phyloP scores from a whole-genome alignment of 2,797 vertebrate genomes.

The Linurgus olivaceus region DNA sequence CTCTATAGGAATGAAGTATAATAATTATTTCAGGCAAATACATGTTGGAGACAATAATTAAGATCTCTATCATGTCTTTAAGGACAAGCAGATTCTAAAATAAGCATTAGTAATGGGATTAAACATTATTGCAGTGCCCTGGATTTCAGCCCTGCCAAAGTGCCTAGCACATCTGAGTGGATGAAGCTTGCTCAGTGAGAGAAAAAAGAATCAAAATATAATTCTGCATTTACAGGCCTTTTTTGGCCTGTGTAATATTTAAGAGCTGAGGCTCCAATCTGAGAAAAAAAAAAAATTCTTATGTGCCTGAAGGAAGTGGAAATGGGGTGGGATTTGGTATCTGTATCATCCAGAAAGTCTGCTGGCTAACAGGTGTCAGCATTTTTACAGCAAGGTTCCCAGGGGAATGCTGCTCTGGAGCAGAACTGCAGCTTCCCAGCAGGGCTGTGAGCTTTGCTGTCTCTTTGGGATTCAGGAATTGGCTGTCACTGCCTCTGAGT shows the following conservation, averaged over 20 bases:
- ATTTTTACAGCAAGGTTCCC: not conserved
- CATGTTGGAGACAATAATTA: slow-evolving; percentile 73
- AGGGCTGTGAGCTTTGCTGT: not conserved
- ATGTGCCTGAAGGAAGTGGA: slow-evolving; percentile 28
- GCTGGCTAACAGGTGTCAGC: slow-evolving; percentile 7
- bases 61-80: slow-evolving; percentile 67
- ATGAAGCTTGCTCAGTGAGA: not conserved
- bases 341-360: slow-evolving; percentile 30
- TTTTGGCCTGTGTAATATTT: not conserved
- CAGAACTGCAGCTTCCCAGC: not conserved
- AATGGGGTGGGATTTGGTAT: not conserved
- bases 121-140: slow-evolving; percentile 44
- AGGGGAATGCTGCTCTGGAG: not conserved
- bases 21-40: slow-evolving; percentile 76
- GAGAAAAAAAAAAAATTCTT: not conserved
- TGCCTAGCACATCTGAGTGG: not conserved
- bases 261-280: not conserved
- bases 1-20: slow-evolving; percentile 72
- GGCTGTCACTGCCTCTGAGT: not conserved
- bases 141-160: slow-evolving; percentile 9
- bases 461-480: not conserved
- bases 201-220: slow-evolving; percentile 11
- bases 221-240: not conserved
- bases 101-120: slow-evolving; percentile 73
- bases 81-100: slow-evolving; percentile 71